Evolutionary conservation across 1,140 invertebrate species (phyloP).

Genomic region (Tetragonula clypearis): DNA sequence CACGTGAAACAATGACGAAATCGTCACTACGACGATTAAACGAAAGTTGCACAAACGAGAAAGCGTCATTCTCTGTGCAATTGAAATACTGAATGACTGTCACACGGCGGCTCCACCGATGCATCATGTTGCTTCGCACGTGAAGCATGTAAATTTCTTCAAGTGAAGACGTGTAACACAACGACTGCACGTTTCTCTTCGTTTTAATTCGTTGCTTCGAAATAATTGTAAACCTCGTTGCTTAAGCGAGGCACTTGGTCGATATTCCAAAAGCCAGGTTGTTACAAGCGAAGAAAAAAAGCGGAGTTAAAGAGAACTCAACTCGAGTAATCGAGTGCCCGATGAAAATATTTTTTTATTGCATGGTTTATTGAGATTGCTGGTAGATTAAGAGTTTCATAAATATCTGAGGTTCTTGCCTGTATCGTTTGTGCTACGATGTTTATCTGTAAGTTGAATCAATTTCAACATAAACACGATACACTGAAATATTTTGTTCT

Average conservation of each 20-base stretch:
- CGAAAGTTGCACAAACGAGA: constrained; percentile 11
- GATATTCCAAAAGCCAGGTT: neutral
- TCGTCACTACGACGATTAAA: neutral
- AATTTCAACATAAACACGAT: too few relatives aligned
- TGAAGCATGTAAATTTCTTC: neutral
- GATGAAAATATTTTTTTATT: neutral
- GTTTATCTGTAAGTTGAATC: too few relatives aligned
- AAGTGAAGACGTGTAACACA: neutral
- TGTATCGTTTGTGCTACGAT: too few relatives aligned
- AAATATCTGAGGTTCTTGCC: too few relatives aligned
- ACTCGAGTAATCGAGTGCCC: too few relatives aligned
- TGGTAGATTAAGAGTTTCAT: neutral
- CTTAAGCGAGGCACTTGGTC: neutral
- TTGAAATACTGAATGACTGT: neutral
- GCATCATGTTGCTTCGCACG: neutral
- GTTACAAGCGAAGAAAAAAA: neutral
- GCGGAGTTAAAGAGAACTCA: neutral
- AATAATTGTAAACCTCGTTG: neutral
- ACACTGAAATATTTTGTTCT: too few relatives aligned
- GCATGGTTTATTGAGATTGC: neutral
- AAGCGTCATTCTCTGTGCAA: neutral
- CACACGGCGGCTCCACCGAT: neutral
- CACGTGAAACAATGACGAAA: neutral
- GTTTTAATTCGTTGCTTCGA: neutral
- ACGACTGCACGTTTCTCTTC: neutral